Percentiles rank a stretch among this genome's conserved stretches.
Evolutionary conservation across 1,140 invertebrate genomes (phyloP).

Genomic region (Cepaea nemoralis): DNA sequence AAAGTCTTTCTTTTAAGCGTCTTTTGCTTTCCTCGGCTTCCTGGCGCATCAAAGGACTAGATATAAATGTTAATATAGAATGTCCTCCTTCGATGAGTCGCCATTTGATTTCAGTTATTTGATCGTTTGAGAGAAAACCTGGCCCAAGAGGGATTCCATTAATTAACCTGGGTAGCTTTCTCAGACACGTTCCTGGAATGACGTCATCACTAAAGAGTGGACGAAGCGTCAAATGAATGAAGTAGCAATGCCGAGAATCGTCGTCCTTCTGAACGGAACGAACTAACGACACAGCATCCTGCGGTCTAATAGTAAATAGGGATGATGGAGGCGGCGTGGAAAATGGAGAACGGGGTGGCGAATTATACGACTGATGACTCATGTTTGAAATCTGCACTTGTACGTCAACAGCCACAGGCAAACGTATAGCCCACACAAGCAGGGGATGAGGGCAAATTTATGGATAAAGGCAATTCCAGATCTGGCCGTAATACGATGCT

Average conservation of each 20-base stretch:
- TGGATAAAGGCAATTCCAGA: background rate
- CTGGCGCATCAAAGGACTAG: constrained; percentile 53
- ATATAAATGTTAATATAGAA: constrained; percentile 56
- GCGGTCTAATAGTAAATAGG: constrained; percentile 55
- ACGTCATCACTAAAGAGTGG: constrained; percentile 57
- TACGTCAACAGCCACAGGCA: background rate
- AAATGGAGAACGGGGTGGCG: background rate
- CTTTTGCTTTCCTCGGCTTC: constrained; percentile 58
- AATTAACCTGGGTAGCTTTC: constrained; percentile 59
- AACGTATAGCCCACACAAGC: background rate
- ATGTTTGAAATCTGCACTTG: background rate
- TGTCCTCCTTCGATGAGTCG: constrained; percentile 57
- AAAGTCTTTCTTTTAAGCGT: constrained; percentile 54
- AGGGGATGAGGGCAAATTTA: background rate
- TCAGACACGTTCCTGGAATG: constrained; percentile 53
- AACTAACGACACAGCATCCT: constrained; percentile 53
- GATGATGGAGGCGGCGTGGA: constrained; percentile 20
- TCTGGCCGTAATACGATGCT: background rate
- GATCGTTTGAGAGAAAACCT: constrained; percentile 52
- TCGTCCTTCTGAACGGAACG: constrained; percentile 47
- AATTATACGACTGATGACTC: background rate
- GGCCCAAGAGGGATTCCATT: constrained; percentile 65
- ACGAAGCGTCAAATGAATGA: constrained; percentile 56
- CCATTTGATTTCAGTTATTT: constrained; percentile 57
- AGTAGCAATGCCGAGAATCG: constrained; percentile 55